Base-by-base conservation (phyloP, 1,140 invertebrate species). In the Orius laevigatus region DNA sequence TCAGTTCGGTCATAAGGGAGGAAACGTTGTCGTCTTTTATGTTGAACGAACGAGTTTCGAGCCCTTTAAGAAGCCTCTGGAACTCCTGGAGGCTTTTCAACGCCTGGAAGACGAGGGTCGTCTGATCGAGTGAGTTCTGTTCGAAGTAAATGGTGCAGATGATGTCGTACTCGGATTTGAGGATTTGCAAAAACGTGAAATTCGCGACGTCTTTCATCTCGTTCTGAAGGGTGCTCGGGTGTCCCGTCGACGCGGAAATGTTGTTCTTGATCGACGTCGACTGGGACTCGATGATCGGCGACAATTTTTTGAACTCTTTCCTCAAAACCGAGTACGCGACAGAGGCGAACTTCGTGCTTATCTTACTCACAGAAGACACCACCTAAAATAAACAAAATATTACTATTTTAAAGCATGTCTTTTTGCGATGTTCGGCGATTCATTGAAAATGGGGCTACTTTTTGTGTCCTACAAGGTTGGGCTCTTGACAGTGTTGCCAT, bases 101-200 rank as follows among this genome's bases (percentile, higher is more conserved):
- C n/a, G 19, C 43, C 19, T 45, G 25, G 25, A 45, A 45, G 2
- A 45, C 43, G 20, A 45, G 25, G n/a, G 43, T 31, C 12, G 43
- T 31, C 25, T 45, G 43, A 6, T 45, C 43, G 11, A 45, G 19
- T 9, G 43, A 45, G 19, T 31, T 45, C 19, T 33, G 43, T 25
- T 45, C 32, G 20, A 45, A 45, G 12, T 45, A 45, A 32, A 45
- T 32, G 11, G 43, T 32, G 43, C 43, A 32, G 20, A 45, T n/a
- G 32, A 45, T 45, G 2, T 16, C n/a, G 25, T 45, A 45, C 12
- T 45, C 43, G 2, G 43, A 45, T 8, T 45, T 19, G 10, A 45
- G 43, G 11, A 45, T 45, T 9, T 33, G 43, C 19, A 31, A 45
- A 16, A 45, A 45, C 3, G 43, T 45, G 25, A 45, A 45, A 31